Conservation (phyloP, 2,113 vertebrate genomes). For the Oncorhynchus keta region DNA sequence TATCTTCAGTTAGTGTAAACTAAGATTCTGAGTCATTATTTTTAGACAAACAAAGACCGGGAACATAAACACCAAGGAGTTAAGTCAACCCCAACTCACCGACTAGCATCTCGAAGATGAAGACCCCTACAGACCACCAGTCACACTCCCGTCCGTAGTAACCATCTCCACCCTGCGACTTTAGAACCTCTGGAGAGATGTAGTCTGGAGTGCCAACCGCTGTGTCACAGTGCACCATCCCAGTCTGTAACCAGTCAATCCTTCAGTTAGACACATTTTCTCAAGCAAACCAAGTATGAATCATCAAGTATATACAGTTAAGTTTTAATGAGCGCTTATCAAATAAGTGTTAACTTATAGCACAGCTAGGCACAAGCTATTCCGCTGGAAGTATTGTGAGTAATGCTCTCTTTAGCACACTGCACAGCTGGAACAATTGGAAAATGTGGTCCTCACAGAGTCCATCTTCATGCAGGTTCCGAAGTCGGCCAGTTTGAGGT, state of each 20-base stretch:
- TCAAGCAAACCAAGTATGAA: background rate
- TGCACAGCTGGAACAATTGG: background rate
- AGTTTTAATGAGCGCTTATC: background rate
- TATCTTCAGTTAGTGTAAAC: too few relatives aligned
- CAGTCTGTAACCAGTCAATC: conserved; percentile 78
- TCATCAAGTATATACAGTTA: background rate
- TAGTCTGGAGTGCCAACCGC: conserved; percentile 97
- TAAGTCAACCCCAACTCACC: conserved; percentile 78
- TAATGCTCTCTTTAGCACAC: background rate
- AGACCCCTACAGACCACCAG: conserved; percentile 99
- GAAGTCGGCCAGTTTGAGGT: conserved; percentile 97
- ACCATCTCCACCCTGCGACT: conserved; percentile 96
- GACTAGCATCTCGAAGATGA: conserved; percentile 98
- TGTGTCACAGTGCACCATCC: conserved; percentile 96
- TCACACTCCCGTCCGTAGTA: conserved; percentile 95
- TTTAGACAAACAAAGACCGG: too few relatives aligned
- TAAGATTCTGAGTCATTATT: too few relatives aligned
- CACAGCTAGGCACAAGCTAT: background rate
- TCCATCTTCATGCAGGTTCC: conserved; percentile 99
- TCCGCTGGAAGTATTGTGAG: background rate
- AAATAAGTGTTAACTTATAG: too few relatives aligned
- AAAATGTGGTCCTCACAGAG: conserved; percentile 75
- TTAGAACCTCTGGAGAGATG: conserved; percentile 94
- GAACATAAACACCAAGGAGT: too few relatives aligned
- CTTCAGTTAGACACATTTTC: background rate